Conservation (phyloP, 2,113 vertebrate genomes). For the Formicarius rufipectus region DNA sequence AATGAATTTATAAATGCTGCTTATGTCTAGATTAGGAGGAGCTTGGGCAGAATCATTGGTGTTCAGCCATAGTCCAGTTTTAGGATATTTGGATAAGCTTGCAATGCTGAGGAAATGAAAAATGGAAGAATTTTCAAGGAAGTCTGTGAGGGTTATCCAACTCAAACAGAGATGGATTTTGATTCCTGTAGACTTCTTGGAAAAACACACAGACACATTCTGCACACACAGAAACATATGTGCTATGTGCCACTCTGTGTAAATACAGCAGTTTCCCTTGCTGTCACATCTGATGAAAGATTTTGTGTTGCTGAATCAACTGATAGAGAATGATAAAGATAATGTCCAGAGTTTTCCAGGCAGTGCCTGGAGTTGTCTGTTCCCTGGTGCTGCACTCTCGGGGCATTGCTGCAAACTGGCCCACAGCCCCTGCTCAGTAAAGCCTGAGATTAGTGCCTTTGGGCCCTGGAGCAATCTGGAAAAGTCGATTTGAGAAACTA, state of each 20-base stretch:
- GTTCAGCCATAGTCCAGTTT: not conserved
- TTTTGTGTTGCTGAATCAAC: not conserved
- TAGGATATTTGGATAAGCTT: not conserved
- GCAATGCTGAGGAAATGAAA: not conserved
- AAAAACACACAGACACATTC: not conserved
- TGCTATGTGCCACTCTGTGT: not conserved
- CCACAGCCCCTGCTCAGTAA: fast-evolving
- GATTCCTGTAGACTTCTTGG: not conserved
- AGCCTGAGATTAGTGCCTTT: not conserved
- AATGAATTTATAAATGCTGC: not conserved
- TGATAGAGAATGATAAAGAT: not conserved
- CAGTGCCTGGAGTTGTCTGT: not conserved
- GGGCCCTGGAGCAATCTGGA: not conserved
- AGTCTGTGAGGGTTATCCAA: not conserved
- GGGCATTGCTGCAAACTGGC: not conserved
- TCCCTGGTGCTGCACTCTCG: not conserved
- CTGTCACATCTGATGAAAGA: not conserved
- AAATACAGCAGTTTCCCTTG: constrained; percentile 22
- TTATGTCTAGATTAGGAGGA: not conserved
- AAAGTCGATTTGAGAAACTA: not conserved
- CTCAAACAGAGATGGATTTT: not conserved
- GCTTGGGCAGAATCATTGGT: fast-evolving
- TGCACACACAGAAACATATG: not conserved
- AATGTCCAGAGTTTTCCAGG: not conserved
- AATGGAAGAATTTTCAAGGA: not conserved